Base-by-base conservation (phyloP, 2,888 invertebrate species). In the Drosophila differens region DNA sequence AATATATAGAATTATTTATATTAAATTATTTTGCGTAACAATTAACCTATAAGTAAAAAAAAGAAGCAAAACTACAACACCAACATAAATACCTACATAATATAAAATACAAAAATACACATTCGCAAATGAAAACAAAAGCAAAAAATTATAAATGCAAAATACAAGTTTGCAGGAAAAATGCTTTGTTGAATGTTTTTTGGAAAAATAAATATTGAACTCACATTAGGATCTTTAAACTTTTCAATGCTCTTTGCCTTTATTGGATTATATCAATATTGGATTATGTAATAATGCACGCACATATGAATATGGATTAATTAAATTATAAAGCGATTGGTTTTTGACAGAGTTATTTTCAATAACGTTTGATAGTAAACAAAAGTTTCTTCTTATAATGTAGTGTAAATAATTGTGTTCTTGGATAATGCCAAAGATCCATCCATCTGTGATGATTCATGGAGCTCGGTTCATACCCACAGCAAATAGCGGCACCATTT, bases 401-500 rank as follows among this genome's bases (percentile, higher is more conserved):
- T 55, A n/a, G 33, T 55, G 25, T 25, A 47, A 47, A 16, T 19
- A 55, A 30, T 28, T 64, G 61, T 59, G 39, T 62, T 57, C 25
- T 53, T 53, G 19, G 16, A 55, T 53, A 28, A 51, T 22, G 49
- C 41, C 22, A 51, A 44, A 16, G 19, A 54, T 54, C 10, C 41
- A 16, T 30, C 35, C 47, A 72, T 28, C 37, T 37, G 10, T 10
- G 49, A 33, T 51, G 54, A 55, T 64, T 58, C 68, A 89, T 35
- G 81, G 81, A 53, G 88, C 83, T 53, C 89, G 89, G 68, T 93
- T 93, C 91, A 95, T 95, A 82, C 95, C 95, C 7, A 96, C 97
- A 35, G 96, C 95, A 91, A 97, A 97, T 7, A 97, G 82, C 7
- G 92, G 94, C 59, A 97, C 94, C 91, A 96, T 97, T 77, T 96